A percentile compares a stretch with the other conserved stretches of the same genome.
phyloP scores from a whole-genome alignment of 2,113 vertebrate genomes.

The Blennius ocellaris region DNA sequence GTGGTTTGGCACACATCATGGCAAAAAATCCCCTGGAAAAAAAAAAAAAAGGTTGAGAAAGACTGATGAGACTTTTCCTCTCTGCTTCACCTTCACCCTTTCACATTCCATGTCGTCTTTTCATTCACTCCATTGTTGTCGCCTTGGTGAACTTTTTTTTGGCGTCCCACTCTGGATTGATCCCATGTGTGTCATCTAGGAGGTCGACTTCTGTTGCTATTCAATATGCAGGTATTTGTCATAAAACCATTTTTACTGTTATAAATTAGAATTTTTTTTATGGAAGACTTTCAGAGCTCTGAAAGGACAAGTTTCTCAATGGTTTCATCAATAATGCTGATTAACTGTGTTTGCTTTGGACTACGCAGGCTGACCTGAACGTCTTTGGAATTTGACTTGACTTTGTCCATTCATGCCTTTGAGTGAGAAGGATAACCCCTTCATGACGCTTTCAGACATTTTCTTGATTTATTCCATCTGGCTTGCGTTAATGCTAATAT shows the following conservation, averaged over 20 bases:
- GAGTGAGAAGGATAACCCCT: slow-evolving; percentile 13
- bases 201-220: slow-evolving; percentile 30
- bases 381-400: not conserved
- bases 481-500: slow-evolving; percentile 18
- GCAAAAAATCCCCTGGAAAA: slow-evolving; percentile 18
- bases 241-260: not conserved
- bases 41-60: not conserved
- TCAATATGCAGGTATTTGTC: slow-evolving; percentile 38
- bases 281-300: slow-evolving; percentile 8
- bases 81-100: slow-evolving; percentile 22
- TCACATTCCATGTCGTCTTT: not conserved
- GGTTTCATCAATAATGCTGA: not conserved
- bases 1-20: slow-evolving; percentile 49
- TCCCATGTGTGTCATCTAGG: slow-evolving; percentile 54
- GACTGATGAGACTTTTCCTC: slow-evolving; percentile 24
- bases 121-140: slow-evolving; percentile 30
- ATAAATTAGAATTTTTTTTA: too few relatives aligned
- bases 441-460: slow-evolving; percentile 16
- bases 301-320: not conserved
- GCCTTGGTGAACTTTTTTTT: slow-evolving; percentile 29
- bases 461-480: slow-evolving; percentile 34
- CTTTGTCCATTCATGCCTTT: slow-evolving; percentile 30
- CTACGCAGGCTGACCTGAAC: not conserved
- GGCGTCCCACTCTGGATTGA: slow-evolving; percentile 39
- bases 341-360: slow-evolving; percentile 15